These are phyloP conservation scores for Nymphalis io DNA, from an alignment of 1,140 invertebrate species.

Conservation along the genomic window DNA sequence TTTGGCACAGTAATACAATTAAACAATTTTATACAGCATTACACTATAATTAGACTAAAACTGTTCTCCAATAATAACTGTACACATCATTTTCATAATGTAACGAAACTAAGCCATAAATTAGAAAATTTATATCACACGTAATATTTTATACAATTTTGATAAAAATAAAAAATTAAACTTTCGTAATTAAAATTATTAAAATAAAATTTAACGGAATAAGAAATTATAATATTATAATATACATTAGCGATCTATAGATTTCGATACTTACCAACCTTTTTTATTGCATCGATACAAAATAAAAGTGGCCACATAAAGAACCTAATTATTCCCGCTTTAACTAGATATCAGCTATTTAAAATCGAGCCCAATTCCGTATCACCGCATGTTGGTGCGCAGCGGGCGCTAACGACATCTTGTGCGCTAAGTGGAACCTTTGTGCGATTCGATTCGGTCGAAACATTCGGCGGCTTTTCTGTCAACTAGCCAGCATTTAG, in stretches of 20 bases:
- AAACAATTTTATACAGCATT: too few species aligned
- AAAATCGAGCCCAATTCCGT: constrained; percentile 35
- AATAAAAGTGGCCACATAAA: constrained; percentile 25
- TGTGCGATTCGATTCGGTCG: constrained; percentile 67
- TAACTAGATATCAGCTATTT: constrained; percentile 11
- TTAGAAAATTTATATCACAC: too few species aligned
- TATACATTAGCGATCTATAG: background rate
- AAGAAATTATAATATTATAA: too few species aligned
- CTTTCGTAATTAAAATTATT: too few species aligned
- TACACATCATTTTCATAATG: too few species aligned
- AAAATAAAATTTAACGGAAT: too few species aligned
- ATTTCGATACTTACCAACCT: background rate
- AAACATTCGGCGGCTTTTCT: constrained; percentile 43
- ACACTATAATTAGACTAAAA: too few species aligned
- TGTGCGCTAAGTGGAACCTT: constrained; percentile 70
- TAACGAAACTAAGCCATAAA: too few species aligned
- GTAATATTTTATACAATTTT: too few species aligned
- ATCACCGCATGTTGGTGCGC: constrained; percentile 46
- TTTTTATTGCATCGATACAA: background rate
- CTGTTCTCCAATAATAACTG: too few species aligned
- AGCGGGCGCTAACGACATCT: constrained; percentile 77
- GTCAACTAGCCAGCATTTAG: constrained; percentile 61
- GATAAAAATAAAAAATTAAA: too few species aligned
- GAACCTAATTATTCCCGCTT: constrained; percentile 34
- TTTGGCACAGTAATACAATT: too few species aligned